A percentile compares a stretch with the other conserved stretches of the same genome.
Evolutionary conservation across 2,888 invertebrate genomes (phyloP).

Genomic region (Tenthredo livida): DNA sequence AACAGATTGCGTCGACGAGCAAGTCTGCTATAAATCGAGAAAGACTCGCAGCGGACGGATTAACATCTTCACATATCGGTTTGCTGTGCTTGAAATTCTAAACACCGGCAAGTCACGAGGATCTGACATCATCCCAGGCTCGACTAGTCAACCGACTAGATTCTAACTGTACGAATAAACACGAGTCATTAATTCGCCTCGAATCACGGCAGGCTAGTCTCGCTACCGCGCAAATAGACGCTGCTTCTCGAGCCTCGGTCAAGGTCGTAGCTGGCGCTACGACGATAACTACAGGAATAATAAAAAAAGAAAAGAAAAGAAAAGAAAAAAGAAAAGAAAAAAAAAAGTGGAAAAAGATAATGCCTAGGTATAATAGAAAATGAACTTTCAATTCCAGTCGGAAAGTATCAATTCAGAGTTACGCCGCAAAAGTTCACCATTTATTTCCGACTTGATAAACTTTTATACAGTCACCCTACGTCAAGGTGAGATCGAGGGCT

Average conservation of each 20-base stretch:
- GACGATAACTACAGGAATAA: background rate
- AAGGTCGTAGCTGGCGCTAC: slow-evolving; percentile 31
- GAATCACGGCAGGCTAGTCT: slow-evolving; percentile 39
- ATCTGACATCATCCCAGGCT: slow-evolving; percentile 37
- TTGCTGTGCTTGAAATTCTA: slow-evolving; percentile 38
- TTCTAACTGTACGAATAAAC: slow-evolving; percentile 40
- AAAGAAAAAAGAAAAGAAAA: background rate
- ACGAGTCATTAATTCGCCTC: slow-evolving; percentile 42
- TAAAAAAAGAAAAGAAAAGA: background rate
- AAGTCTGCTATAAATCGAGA: slow-evolving; percentile 41
- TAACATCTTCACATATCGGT: slow-evolving; percentile 47
- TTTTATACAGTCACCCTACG: slow-evolving; percentile 13
- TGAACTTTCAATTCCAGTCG: background rate
- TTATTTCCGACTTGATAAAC: background rate
- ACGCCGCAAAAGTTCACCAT: background rate
- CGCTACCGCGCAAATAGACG: slow-evolving; percentile 37
- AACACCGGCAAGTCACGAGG: slow-evolving; percentile 28
- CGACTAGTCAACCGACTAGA: slow-evolving; percentile 8
- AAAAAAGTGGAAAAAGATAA: background rate
- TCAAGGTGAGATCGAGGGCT: slow-evolving; percentile 33
- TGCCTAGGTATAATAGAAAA: background rate
- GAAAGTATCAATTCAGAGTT: background rate
- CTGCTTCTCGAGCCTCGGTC: slow-evolving; percentile 35
- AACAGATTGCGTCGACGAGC: slow-evolving; percentile 5
- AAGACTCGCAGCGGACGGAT: slow-evolving; percentile 17